Conservation (phyloP, 2,797 vertebrate genomes). For the Micropoecilia bifurca region DNA sequence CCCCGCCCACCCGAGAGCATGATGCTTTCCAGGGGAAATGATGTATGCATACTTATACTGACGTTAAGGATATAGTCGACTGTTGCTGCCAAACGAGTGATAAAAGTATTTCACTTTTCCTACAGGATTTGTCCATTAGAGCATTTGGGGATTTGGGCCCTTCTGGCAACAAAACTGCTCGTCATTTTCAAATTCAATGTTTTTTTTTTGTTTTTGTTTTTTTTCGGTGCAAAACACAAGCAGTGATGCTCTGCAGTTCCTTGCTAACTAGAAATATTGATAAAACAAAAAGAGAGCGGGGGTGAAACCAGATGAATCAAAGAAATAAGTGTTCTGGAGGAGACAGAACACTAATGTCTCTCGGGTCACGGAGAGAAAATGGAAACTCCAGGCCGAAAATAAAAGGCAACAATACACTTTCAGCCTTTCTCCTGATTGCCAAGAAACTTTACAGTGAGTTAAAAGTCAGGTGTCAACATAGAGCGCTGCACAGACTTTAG, state of each 20-base stretch:
- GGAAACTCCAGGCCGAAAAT: constrained; percentile 45
- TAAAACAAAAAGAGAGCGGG: neutral
- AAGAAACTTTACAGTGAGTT: constrained; percentile 19
- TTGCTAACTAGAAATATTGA: constrained; percentile 1
- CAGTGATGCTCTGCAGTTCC: constrained; percentile 21
- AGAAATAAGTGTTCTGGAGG: constrained; percentile 23
- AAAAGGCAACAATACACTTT: constrained; percentile 41
- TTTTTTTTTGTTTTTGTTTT: neutral
- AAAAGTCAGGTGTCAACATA: constrained; percentile 30
- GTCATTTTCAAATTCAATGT: constrained; percentile 29
- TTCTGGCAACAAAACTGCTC: constrained; percentile 28
- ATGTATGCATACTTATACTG: constrained; percentile 76
- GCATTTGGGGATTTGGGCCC: constrained; percentile 29
- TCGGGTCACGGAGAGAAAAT: constrained; percentile 39
- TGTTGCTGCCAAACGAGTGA: constrained; percentile 66
- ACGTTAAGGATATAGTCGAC: constrained; percentile 65
- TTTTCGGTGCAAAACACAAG: constrained; percentile 21
- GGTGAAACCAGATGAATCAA: constrained; percentile 20
- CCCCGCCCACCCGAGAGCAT: constrained; percentile 62
- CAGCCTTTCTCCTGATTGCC: constrained; percentile 31
- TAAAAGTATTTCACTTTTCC: constrained; percentile 55
- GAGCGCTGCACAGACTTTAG: constrained; percentile 14
- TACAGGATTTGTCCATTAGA: constrained; percentile 23
- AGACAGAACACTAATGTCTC: constrained; percentile 24
- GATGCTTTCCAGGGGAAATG: constrained; percentile 78